A percentile compares a stretch with the other conserved stretches of the same genome.
Evolutionary conservation across 2,888 invertebrate genomes (phyloP).

Genomic region (Eupeodes luniger): DNA sequence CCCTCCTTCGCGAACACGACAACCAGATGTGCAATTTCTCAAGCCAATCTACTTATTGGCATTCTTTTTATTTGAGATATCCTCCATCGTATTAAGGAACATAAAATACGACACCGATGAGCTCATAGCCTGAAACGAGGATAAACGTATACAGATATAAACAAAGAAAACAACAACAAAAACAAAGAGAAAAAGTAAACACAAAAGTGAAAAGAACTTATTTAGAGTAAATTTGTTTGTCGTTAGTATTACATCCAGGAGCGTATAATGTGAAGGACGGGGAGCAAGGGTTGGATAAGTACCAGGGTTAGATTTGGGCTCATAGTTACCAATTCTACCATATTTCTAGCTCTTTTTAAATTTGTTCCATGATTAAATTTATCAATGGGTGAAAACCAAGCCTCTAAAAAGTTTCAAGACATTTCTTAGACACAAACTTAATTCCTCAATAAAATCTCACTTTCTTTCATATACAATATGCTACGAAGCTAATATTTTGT

Average conservation of each 20-base stretch:
- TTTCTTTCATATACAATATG: no score
- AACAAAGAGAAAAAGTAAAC: slow-evolving; percentile 1
- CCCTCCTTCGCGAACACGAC: background rate
- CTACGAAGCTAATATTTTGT: no score
- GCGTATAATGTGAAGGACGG: background rate
- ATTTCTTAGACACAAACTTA: no score
- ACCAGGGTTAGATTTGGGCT: no score
- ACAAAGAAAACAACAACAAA: background rate
- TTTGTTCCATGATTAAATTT: background rate
- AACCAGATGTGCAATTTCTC: slow-evolving; percentile 9
- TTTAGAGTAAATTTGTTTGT: slow-evolving; percentile 56
- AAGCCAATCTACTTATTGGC: slow-evolving; percentile 58
- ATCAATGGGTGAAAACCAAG: no score
- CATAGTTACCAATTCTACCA: no score
- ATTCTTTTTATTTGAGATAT: slow-evolving; percentile 57
- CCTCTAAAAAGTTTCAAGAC: no score
- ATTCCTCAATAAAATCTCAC: no score
- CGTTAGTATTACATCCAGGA: slow-evolving; percentile 52
- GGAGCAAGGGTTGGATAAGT: no score
- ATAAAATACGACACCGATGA: slow-evolving; percentile 70
- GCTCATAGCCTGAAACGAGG: slow-evolving; percentile 57
- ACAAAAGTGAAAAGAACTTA: slow-evolving; percentile 5
- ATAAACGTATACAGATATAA: slow-evolving; percentile 25
- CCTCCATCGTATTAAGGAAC: slow-evolving; percentile 69
- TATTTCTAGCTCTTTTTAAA: background rate